Percentiles rank a stretch among this genome's conserved stretches.
Conservation (phyloP, 2,888 invertebrate genomes). For the Mesorhabditis sp. region DNA sequence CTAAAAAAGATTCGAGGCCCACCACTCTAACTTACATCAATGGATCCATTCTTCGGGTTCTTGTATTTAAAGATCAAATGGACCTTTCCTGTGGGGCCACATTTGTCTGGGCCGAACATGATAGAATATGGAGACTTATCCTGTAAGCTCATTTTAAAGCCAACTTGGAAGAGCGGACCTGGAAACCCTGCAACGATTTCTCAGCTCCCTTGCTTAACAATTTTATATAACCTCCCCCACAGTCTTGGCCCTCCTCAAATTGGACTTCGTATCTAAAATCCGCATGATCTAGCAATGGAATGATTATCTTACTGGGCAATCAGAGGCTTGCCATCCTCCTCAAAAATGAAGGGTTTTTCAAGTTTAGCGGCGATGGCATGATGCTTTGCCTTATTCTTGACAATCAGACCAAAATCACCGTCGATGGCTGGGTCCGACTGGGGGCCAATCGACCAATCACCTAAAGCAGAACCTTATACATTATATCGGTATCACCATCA, state of each 20-base stretch:
- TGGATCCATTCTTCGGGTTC: slow-evolving; percentile 83
- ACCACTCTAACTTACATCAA: slow-evolving; percentile 64
- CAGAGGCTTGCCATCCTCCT: slow-evolving; percentile 71
- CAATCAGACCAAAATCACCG: slow-evolving; percentile 80
- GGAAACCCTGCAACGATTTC: slow-evolving; percentile 36
- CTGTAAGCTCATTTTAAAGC: slow-evolving; percentile 44
- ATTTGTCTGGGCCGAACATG: slow-evolving; percentile 99
- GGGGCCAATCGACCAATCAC: slow-evolving; percentile 72
- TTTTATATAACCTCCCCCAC: slow-evolving; percentile 96
- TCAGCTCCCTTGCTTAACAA: slow-evolving; percentile 74
- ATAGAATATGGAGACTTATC: slow-evolving; percentile 96
- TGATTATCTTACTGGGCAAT: slow-evolving; percentile 78
- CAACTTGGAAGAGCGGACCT: slow-evolving; percentile 6
- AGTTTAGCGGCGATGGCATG: slow-evolving; percentile 83
- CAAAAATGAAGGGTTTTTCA: slow-evolving; percentile 77
- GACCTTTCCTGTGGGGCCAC: slow-evolving; percentile 88
- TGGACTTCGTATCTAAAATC: slow-evolving; percentile 64
- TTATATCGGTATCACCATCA: slow-evolving; percentile 70
- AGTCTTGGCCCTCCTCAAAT: slow-evolving; percentile 93
- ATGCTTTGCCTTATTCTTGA: slow-evolving; percentile 86
- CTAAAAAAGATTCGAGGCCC: slow-evolving; percentile 34
- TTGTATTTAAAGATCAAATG: slow-evolving; percentile 87
- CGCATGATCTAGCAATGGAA: background rate
- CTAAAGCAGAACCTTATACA: slow-evolving; percentile 56
- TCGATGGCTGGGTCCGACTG: slow-evolving; percentile 75